A percentile compares a stretch with the other conserved stretches of the same genome.
Evolutionary conservation across 2,888 invertebrate genomes (phyloP).

Genomic region (Cheilosia vulpina): DNA sequence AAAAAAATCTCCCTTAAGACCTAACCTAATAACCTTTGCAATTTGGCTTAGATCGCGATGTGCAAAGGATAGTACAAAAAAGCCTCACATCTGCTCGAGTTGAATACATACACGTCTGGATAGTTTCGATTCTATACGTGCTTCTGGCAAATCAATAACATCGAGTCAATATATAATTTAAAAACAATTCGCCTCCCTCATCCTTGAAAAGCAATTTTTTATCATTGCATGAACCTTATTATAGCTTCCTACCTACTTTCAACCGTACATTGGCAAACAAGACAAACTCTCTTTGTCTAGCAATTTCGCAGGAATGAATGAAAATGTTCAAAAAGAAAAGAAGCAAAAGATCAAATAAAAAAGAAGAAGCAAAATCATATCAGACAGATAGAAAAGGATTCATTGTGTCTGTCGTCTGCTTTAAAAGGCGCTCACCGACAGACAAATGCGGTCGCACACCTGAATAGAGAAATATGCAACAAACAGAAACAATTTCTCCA

Average conservation of each 20-base stretch:
- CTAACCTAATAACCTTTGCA: no score
- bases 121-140: not conserved
- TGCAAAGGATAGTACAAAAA: no score
- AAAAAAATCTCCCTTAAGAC: no score
- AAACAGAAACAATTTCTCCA: constrained; percentile 20
- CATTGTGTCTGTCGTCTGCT: constrained; percentile 29
- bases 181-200: constrained; percentile 24
- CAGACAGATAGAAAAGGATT: constrained; percentile 45
- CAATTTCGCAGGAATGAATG: constrained; percentile 41
- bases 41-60: no score
- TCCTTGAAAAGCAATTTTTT: constrained; percentile 57
- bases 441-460: constrained; percentile 58
- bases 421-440: constrained; percentile 48
- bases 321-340: constrained; percentile 23
- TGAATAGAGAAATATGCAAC: constrained; percentile 25
- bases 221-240: constrained; percentile 42
- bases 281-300: constrained; percentile 37
- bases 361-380: constrained; percentile 8
- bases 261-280: constrained; percentile 18
- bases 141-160: constrained; percentile 54
- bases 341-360: not conserved
- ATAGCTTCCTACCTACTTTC: constrained; percentile 15
- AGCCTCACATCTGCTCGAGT: not conserved
- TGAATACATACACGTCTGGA: not conserved
- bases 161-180: constrained; percentile 61